Base-by-base conservation (phyloP, 2,113 vertebrate genomes). In the Ammodramus savannarum region DNA sequence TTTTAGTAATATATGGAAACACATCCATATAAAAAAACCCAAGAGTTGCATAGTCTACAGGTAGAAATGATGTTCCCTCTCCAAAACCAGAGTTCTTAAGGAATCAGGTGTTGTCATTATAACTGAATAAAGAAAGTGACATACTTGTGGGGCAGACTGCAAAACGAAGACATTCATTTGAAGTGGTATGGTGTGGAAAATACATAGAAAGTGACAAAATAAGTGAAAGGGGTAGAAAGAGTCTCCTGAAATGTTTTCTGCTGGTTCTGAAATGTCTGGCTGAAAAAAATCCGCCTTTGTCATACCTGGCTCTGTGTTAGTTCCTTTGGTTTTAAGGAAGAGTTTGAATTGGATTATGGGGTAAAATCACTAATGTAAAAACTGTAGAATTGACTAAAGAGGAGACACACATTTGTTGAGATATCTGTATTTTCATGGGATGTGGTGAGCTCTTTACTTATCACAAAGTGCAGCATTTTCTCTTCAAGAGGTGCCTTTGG, bases 381-480 rank as follows among this genome's bases (percentile, higher is more conserved):
- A 9, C 4, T 55, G 52, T 17, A 67, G 69, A 71, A 63, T 10
- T 71, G 34, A 4, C 6, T 72, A 23, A 76, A 76, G 52, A 79
- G 55, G 46, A 74, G 55, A 85, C 13, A 58, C 22, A 19, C 14
- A 4, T 18, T 69, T 86, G 55, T 21, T 74, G 51, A 62, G 57
- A 8, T 67, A 13, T 9, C 57, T 63, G 9, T 63, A 39, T 43
- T 57, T 63, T 34, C 0, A 1, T 0, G 2, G 58, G 14, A 29
- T 34, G 32, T 38, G 23, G 17, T 52, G 41, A 63, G 5, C 5
- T 48, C 71, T 68, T 68, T 79, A 38, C 20, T 36, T 34, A 13
- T 15, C 36, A 21, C 41, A n/a, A 22, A 16, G 12, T 46, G 27
- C 16, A 19, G 19, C 23, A 34, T 22, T 71, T 88, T 75, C 3